Conservation (phyloP, 1,140 invertebrate genomes). For the Whitmania pigra region DNA sequence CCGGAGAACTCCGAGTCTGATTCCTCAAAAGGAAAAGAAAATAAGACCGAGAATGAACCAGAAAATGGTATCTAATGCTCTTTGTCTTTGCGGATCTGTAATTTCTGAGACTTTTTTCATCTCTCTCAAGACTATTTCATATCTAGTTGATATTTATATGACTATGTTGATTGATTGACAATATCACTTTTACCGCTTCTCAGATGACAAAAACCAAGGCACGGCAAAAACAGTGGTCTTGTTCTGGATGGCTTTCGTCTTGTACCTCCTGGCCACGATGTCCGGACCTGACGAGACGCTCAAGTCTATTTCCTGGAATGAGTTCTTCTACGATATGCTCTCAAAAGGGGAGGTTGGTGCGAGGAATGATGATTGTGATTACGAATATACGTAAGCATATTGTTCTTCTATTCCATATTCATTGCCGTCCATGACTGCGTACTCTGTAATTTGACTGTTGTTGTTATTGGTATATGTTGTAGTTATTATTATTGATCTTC, state of each 20-base stretch:
- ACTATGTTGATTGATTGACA: conserved; percentile 12
- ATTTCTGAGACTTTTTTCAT: not conserved
- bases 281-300: conserved; percentile 25
- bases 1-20: too few relatives aligned
- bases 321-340: conserved; percentile 83
- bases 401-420: not conserved
- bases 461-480: not conserved
- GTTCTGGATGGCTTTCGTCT: conserved; percentile 26
- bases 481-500: not conserved
- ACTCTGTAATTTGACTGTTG: not conserved
- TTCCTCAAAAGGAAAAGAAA: too few relatives aligned
- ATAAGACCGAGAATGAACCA: too few relatives aligned
- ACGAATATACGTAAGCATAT: conserved; percentile 1
- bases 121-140: not conserved
- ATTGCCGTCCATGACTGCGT: not conserved
- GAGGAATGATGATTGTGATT: not conserved
- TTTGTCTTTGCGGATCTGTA: too few relatives aligned
- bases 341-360: conserved; percentile 62
- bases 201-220: conserved; percentile 28
- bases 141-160: not conserved
- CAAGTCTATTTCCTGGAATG: conserved; percentile 70
- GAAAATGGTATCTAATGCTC: too few relatives aligned
- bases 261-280: conserved; percentile 25
- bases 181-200: not conserved
- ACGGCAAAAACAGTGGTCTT: conserved; percentile 27